Conservation (phyloP, 1,140 invertebrate species). For the Caerostris extrusa region DNA sequence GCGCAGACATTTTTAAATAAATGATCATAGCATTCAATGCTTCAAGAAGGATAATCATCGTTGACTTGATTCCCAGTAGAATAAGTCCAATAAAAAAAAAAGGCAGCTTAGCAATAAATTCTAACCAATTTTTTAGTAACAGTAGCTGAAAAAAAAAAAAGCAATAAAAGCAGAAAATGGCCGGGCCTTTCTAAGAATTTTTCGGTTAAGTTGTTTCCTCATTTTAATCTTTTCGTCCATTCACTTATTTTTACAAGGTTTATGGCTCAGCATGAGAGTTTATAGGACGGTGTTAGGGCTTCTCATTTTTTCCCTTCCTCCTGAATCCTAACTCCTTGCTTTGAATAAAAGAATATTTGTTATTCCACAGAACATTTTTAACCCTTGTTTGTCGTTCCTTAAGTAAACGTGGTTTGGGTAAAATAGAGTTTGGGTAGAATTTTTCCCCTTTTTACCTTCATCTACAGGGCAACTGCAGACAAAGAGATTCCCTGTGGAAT, state of each 20-base stretch:
- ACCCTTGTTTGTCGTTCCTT: slow-evolving; percentile 59
- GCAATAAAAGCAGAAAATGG: slow-evolving; percentile 1
- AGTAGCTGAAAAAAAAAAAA: not conserved
- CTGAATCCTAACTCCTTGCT: not conserved
- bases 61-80: not conserved
- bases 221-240: slow-evolving; percentile 35
- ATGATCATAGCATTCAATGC: not conserved
- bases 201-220: not conserved
- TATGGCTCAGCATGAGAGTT: slow-evolving; percentile 55
- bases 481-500: not conserved
- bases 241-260: slow-evolving; percentile 34
- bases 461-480: not conserved
- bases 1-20: not conserved
- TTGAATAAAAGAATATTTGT: slow-evolving; percentile 35
- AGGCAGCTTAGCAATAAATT: slow-evolving; percentile 32
- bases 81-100: not conserved
- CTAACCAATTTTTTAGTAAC: not conserved
- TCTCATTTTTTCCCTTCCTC: not conserved
- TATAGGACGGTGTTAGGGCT: slow-evolving; percentile 13
- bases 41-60: slow-evolving; percentile 34
- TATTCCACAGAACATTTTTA: slow-evolving; percentile 48
- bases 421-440: not conserved
- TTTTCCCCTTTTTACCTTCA: slow-evolving; percentile 35
- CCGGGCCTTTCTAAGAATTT: not conserved
- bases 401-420: slow-evolving; percentile 61